Conservation (phyloP, 35 echinoderm and acorn worm genomes). For the Apostichopus parvimensis region DNA sequence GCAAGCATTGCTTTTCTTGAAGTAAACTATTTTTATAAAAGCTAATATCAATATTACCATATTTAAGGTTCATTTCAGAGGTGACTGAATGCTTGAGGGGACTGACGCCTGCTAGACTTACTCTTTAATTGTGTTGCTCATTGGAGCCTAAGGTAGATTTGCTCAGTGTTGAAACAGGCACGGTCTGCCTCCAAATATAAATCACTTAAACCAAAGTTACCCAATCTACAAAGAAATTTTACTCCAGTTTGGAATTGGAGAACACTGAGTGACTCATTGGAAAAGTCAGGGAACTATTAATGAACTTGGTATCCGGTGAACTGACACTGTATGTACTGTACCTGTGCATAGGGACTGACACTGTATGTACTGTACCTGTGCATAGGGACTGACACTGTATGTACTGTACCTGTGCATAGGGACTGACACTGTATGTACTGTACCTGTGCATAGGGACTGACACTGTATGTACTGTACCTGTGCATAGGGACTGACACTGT, state of each 20-base stretch:
- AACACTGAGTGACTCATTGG: not conserved
- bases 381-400: too few relatives aligned
- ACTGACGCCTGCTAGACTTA: slow-evolving; percentile 15
- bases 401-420: too few relatives aligned
- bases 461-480: too few relatives aligned
- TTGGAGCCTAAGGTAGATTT: slow-evolving; percentile 20
- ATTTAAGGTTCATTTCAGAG: slow-evolving; percentile 39
- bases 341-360: too few relatives aligned
- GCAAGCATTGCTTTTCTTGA: not conserved
- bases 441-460: too few relatives aligned
- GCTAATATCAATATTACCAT: slow-evolving; percentile 50
- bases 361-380: too few relatives aligned
- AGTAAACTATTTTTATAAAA: slow-evolving; percentile 34
- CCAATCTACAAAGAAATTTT: slow-evolving; percentile 10
- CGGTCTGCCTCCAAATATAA: not conserved
- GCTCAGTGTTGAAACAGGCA: not conserved
- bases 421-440: too few relatives aligned
- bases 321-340: too few relatives aligned
- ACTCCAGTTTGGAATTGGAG: not conserved
- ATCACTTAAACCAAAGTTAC: not conserved
- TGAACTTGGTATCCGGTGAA: not conserved
- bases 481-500: too few relatives aligned
- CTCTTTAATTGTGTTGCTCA: slow-evolving; percentile 35
- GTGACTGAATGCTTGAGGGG: slow-evolving; percentile 34
- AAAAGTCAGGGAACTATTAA: not conserved